Percentiles rank a stretch among this genome's conserved stretches.
These are phyloP conservation scores for Amiota communis DNA, from an alignment of 2,888 invertebrate genomes.

Conservation along the genomic window DNA sequence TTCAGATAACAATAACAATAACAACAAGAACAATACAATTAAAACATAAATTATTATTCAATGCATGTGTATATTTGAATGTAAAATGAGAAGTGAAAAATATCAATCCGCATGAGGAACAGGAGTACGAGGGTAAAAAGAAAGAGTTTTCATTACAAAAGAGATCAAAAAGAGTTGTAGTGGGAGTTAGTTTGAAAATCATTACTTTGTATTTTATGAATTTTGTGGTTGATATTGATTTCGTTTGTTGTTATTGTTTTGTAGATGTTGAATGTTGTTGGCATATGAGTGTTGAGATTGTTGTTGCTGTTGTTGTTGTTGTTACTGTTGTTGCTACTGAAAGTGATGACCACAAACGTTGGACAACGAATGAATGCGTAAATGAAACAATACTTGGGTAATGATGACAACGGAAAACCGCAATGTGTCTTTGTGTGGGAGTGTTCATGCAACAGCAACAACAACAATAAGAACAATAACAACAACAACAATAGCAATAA, in stretches of 20 bases:
- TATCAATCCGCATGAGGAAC: not conserved
- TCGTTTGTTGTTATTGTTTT: conserved; percentile 29
- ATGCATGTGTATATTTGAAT: conserved; percentile 17
- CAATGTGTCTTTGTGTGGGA: conserved; percentile 31
- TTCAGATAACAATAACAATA: conserved; percentile 7
- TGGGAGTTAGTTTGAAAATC: conserved; percentile 31
- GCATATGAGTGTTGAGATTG: not conserved
- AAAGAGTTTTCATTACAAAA: too few relatives aligned
- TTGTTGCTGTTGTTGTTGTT: conserved; percentile 35
- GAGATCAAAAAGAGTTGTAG: conserved; percentile 9
- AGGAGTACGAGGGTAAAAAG: too few relatives aligned
- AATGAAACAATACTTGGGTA: conserved; percentile 58
- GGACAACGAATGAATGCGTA: conserved; percentile 12
- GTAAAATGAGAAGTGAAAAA: not conserved
- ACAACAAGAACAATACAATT: conserved; percentile 18
- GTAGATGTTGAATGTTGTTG: not conserved
- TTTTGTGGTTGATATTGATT: conserved; percentile 31
- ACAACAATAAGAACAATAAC: conserved; percentile 15
- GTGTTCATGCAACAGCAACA: conserved; percentile 54
- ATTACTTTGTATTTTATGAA: conserved; percentile 31
- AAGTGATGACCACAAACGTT: conserved; percentile 28
- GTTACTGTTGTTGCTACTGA: conserved; percentile 33
- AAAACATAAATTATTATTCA: conserved; percentile 20
- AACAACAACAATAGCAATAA: conserved; percentile 12
- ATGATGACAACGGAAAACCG: conserved; percentile 60